These are phyloP conservation scores for Sigmodon hispidus DNA, from an alignment of 2,113 vertebrate genomes.

Conservation along the genomic window DNA sequence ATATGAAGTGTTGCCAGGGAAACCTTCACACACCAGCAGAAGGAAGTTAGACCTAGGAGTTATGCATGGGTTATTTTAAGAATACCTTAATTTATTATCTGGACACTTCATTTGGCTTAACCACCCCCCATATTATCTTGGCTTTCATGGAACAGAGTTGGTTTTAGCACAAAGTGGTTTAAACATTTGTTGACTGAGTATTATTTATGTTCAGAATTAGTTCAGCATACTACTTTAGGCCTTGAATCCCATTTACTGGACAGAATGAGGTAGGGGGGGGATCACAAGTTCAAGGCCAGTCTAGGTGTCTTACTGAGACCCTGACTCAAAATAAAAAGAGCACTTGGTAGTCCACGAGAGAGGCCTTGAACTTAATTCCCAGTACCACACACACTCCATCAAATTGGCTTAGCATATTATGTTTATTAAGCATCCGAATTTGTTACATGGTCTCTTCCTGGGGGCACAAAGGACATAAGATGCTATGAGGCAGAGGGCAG, in stretches of 20 bases:
- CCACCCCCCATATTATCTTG: neutral
- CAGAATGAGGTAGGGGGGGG: neutral
- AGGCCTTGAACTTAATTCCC: no score
- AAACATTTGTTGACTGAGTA: neutral
- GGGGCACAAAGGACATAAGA: neutral
- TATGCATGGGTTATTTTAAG: neutral
- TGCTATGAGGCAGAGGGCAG: fast-evolving
- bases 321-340: neutral
- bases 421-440: neutral
- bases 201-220: neutral
- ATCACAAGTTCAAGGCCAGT: neutral
- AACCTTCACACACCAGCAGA: neutral
- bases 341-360: no score
- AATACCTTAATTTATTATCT: neutral
- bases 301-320: neutral
- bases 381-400: neutral
- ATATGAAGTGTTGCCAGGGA: neutral
- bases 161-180: neutral
- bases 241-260: neutral
- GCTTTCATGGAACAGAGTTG: neutral
- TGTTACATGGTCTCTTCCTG: neutral
- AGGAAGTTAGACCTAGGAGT: neutral
- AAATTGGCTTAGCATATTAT: neutral
- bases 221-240: neutral
- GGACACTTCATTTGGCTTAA: neutral